Evolutionary conservation across 2,113 vertebrate species (phyloP).

Genomic region (Notarius quadriscutis): DNA sequence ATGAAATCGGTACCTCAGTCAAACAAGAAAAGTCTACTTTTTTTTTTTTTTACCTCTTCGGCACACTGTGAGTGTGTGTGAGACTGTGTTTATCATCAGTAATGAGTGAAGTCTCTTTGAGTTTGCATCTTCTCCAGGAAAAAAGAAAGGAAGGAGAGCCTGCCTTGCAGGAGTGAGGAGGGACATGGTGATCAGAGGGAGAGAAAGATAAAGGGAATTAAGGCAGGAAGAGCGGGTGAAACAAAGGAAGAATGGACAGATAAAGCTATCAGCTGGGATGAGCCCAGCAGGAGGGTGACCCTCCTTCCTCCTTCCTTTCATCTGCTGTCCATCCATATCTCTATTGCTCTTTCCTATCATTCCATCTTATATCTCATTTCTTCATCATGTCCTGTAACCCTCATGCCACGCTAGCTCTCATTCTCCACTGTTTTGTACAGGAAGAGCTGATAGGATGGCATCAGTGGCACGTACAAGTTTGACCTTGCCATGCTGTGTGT

Average conservation of each 20-base stretch:
- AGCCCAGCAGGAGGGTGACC: conserved; percentile 44
- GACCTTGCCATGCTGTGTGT: not conserved
- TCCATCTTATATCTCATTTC: conserved; percentile 45
- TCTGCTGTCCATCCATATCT: conserved; percentile 51
- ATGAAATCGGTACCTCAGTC: conserved; percentile 39
- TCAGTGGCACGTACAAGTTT: not conserved
- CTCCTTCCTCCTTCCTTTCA: conserved; percentile 51
- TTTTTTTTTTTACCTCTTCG: not conserved
- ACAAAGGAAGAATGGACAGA: conserved; percentile 57
- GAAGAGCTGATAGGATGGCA: conserved; percentile 1
- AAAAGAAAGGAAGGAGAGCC: conserved; percentile 30
- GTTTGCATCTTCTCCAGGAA: conserved; percentile 33
- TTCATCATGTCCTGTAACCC: conserved; percentile 32
- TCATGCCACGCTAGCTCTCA: conserved; percentile 8
- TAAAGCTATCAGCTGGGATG: conserved; percentile 52
- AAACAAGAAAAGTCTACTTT: not conserved
- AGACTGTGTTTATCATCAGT: conserved; percentile 34
- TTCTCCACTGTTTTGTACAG: not conserved
- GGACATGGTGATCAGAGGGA: conserved; percentile 40
- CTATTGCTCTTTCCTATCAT: conserved; percentile 44
- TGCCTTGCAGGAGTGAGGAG: conserved; percentile 17
- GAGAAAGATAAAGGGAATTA: conserved; percentile 54
- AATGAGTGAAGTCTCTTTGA: conserved; percentile 34
- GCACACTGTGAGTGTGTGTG: conserved; percentile 1
- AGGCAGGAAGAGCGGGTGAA: conserved; percentile 53